Conservation (phyloP, 2,113 vertebrate genomes). For the Rostratula benghalensis region DNA sequence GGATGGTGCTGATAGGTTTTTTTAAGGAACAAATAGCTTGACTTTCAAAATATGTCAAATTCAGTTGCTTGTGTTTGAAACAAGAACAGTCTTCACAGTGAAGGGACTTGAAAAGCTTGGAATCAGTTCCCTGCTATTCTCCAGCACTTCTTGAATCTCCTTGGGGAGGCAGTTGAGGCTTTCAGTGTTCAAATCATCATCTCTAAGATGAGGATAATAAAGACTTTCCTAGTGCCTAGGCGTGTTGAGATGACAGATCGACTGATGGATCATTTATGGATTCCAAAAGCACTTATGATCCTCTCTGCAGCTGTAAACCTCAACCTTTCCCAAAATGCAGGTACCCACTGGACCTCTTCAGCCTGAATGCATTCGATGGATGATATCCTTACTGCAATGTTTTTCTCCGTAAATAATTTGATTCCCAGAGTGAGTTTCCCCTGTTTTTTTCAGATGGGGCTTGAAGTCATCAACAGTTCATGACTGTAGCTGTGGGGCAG, state of each 20-base stretch:
- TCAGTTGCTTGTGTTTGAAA: constrained; percentile 8
- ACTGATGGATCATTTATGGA: constrained; percentile 11
- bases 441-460: not conserved
- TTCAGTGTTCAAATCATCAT: constrained; percentile 46
- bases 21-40: not conserved
- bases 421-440: not conserved
- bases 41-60: constrained; percentile 35
- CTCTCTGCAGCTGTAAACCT: not conserved
- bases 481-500: not conserved
- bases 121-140: constrained; percentile 20
- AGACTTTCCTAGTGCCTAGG: not conserved
- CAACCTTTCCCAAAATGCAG: not conserved
- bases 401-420: not conserved
- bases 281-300: not conserved
- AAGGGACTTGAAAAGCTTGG: constrained; percentile 22
- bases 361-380: not conserved
- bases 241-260: constrained; percentile 38
- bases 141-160: constrained; percentile 41
- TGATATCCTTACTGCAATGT: not conserved
- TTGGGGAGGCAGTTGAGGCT: constrained; percentile 49
- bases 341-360: not conserved
- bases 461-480: not conserved
- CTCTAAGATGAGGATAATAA: constrained; percentile 21
- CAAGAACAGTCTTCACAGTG: not conserved
- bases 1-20: not conserved